Base-by-base conservation (phyloP, 2,797 vertebrate species). In the Carduelis carduelis region DNA sequence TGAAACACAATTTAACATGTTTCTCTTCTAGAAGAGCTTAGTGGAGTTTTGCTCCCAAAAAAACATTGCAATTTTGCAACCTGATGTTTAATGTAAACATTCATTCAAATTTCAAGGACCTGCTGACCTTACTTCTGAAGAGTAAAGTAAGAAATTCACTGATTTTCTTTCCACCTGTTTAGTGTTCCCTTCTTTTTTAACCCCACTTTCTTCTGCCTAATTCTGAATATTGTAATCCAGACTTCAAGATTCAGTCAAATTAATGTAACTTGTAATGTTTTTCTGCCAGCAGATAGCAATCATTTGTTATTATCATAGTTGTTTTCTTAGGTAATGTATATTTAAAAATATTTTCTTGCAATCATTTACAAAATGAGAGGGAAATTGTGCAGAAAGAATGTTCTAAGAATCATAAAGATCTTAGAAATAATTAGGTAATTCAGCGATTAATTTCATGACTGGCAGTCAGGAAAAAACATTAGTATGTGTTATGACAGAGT, bases 1-100 rank as follows among this genome's bases (percentile, higher is more conserved):
- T 84, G 74, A 96, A 95, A 89, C 94, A 90, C 39, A 37, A 60
- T 92, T 90, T 94, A 95, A 50, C 35, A 14, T 14, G 22, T 83
- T 83, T 68, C 39, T 71, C 32, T 66, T 64, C 57, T 60, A 44
- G 44, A 93, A 82, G 56, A 83, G 83, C 85, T 93, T 72, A 23
- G 55, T 91, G 69, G 14, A 14, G 2, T 57, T 50, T 95, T 83
- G 28, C 65, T 70, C 50, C 61, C 70, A 35, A 86, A 86, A 64
- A 41, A 43, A 37, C 44, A 7, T 27, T 53, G 44, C 46, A 60
- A 0, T 78, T 53, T 88, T 80, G 55, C 57, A 90, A 11, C 35
- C 32, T 55, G 8, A 14, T 49, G 3, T 81, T 93, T 66, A 46
- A 27, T 84, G 34, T 75, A 68, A 94, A 30, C 6, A 12, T 49